Base-by-base conservation (phyloP, 2,888 invertebrate species). In the Cephus pygmeus region DNA sequence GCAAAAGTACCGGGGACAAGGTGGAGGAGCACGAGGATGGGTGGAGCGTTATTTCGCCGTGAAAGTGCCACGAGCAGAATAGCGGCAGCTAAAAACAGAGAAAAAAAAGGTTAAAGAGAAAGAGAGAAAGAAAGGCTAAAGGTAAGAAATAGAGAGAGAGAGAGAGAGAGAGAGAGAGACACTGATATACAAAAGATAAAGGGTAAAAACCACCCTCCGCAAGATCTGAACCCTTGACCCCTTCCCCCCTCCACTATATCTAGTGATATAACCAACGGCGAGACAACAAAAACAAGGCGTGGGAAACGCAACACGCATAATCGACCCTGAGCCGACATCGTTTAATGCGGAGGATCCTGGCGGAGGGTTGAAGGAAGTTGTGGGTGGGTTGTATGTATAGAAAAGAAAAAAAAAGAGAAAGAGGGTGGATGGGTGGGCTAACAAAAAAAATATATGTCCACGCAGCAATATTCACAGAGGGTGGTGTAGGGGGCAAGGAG, bases 11-110 rank as follows among this genome's bases (percentile, higher is more conserved):
- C 23, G 6, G 23, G 56, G 23, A 23, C 56, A 9, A 2, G 40
- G 40, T 6, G 40, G 23, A 40, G 40, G 2, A 56, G 23, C 23
- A 56, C 56, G 56, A 23, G 56, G 56, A 56, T 56, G 56, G 56
- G 23, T 56, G 56, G 56, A 56, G 56, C 56, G 56, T 56, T 56
- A 56, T 56, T 56, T 56, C 56, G 56, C 56, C 56, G 73, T 69
- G 71, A 76, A 75, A 76, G 74, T 77, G 68, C 77, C 76, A 56
- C 69, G 76, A 73, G 75, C 34, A 69, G 73, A 76, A 69, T 71
- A 76, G 15, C 33, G 74, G 34, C 75, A 76, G 78, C 23, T 68
- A 74, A 35, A 75, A 74, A 31, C 75, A 73, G 76, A 75, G 73
- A 73, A 12, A 34, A 40, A 71, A 75, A 77, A 76, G 77, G 56